phyloP scores from a whole-genome alignment of 1,140 invertebrate genomes.

The Drosophila grimshawi region DNA sequence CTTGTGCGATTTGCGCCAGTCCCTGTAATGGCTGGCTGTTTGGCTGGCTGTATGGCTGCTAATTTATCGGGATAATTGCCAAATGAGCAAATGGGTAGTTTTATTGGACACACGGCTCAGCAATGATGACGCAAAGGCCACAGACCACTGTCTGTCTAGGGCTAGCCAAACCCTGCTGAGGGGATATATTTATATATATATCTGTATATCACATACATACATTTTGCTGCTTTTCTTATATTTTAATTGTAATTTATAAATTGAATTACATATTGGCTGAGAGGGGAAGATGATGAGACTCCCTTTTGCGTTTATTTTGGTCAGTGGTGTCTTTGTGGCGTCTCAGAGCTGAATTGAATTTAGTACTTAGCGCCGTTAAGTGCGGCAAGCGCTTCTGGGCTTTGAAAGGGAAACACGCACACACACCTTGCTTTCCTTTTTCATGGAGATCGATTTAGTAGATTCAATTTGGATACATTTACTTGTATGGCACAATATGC shows the following conservation, averaged over 20 bases:
- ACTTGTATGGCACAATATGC: slow-evolving; percentile 65
- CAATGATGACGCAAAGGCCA: no score
- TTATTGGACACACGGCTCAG: no score
- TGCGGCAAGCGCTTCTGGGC: background rate
- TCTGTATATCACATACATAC: no score
- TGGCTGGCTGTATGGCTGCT: no score
- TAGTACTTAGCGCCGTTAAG: slow-evolving; percentile 42
- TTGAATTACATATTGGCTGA: slow-evolving; percentile 58
- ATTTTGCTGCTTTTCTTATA: no score
- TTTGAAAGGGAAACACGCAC: background rate
- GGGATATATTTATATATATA: no score
- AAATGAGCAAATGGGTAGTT: no score
- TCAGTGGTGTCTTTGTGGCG: slow-evolving; percentile 16
- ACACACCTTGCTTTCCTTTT: background rate
- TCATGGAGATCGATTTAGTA: slow-evolving; percentile 33
- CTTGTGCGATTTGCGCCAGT: no score
- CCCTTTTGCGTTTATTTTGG: background rate
- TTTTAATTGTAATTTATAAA: slow-evolving; percentile 78
- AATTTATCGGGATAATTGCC: no score
- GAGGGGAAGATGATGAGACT: background rate
- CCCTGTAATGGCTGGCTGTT: no score
- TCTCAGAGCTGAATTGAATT: slow-evolving; percentile 70
- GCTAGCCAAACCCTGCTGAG: no score
- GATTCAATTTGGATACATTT: slow-evolving; percentile 77
- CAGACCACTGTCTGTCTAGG: no score